A percentile compares a stretch with the other conserved stretches of the same genome.
phyloP scores from a whole-genome alignment of 2,797 vertebrate species.

The Enteromius mattozi region DNA sequence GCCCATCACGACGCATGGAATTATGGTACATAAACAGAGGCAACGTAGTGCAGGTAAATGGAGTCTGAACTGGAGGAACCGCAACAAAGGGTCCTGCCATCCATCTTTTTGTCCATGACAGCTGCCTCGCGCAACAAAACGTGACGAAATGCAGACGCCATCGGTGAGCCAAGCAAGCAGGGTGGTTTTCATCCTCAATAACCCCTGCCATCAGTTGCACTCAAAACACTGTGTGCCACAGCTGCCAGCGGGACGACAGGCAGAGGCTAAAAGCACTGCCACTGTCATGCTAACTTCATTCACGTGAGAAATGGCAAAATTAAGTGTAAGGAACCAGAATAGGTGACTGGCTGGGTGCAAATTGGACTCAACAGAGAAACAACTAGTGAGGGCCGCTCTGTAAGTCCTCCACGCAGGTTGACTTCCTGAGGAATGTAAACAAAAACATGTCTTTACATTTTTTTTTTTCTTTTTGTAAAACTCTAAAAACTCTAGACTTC shows the following conservation, averaged over 20 bases:
- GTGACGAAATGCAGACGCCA: slow-evolving; percentile 25
- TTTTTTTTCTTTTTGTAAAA: neutral
- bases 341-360: slow-evolving; percentile 2
- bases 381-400: neutral
- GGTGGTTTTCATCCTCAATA: slow-evolving; percentile 44
- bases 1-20: neutral
- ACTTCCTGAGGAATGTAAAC: neutral
- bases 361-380: slow-evolving; percentile 7
- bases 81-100: slow-evolving; percentile 12
- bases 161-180: neutral
- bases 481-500: too few species aligned
- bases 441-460: neutral
- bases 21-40: neutral
- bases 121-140: slow-evolving; percentile 9
- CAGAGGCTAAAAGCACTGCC: slow-evolving; percentile 23
- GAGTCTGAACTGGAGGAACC: neutral
- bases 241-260: slow-evolving; percentile 5
- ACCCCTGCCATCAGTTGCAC: slow-evolving; percentile 32
- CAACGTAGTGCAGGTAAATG: slow-evolving; percentile 11
- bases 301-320: slow-evolving; percentile 11
- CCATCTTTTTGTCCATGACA: slow-evolving; percentile 32
- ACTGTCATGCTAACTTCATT: slow-evolving; percentile 37
- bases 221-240: slow-evolving; percentile 22
- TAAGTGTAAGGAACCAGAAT: neutral
- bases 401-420: neutral